These are phyloP conservation scores for Conomelus anceps DNA, from an alignment of 2,888 invertebrate genomes.

Conservation along the genomic window DNA sequence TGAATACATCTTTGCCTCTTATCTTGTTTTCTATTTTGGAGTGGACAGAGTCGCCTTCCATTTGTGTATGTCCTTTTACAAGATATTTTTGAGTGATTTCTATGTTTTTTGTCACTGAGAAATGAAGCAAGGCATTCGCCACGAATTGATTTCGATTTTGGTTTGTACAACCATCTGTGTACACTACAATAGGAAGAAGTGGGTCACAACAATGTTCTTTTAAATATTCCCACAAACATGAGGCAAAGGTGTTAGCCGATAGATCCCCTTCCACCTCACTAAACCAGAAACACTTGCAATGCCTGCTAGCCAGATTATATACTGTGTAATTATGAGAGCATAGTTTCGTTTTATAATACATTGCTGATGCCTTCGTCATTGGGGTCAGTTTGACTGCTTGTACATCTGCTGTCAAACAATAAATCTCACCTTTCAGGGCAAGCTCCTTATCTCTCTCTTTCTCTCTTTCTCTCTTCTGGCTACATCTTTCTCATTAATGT, in stretches of 20 bases:
- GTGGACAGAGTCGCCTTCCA: slow-evolving; percentile 37
- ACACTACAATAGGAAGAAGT: slow-evolving; percentile 32
- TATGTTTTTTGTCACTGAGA: slow-evolving; percentile 29
- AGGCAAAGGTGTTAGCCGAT: slow-evolving; percentile 23
- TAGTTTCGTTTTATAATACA: slow-evolving; percentile 10
- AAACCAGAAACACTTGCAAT: slow-evolving; percentile 16
- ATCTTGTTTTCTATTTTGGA: slow-evolving; percentile 30
- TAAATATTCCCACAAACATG: slow-evolving; percentile 24
- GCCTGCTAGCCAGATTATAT: slow-evolving; percentile 13
- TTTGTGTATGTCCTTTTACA: slow-evolving; percentile 37
- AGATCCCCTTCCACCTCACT: slow-evolving; percentile 25
- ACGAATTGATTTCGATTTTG: slow-evolving; percentile 36
- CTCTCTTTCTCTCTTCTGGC: neutral
- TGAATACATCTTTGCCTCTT: slow-evolving; percentile 14
- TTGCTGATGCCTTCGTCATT: slow-evolving; percentile 3
- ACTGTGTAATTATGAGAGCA: slow-evolving; percentile 16
- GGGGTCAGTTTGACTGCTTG: slow-evolving; percentile 3
- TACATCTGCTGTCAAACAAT: neutral
- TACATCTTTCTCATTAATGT: neutral
- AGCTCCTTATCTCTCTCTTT: slow-evolving; percentile 7
- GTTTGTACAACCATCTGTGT: slow-evolving; percentile 36
- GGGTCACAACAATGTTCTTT: slow-evolving; percentile 17
- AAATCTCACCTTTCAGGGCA: neutral
- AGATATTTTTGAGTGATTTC: slow-evolving; percentile 37
- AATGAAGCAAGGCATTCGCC: slow-evolving; percentile 33